Conservation (phyloP, 2,888 invertebrate species). For the Ophraella communa region DNA sequence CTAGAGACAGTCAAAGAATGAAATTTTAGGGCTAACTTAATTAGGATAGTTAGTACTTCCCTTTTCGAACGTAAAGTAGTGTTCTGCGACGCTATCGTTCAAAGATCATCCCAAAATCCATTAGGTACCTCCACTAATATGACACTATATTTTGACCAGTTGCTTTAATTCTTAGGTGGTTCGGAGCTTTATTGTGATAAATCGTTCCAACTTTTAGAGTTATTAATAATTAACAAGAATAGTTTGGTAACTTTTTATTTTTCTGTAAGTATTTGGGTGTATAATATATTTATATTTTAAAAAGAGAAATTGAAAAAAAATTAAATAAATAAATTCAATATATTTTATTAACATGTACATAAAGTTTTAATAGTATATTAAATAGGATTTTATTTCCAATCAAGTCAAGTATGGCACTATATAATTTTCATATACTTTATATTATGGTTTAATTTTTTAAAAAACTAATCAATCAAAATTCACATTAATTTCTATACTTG, state of each 20-base stretch:
- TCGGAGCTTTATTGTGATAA: background rate
- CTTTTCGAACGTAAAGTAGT: too few relatives aligned
- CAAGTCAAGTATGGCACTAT: slow-evolving; percentile 10
- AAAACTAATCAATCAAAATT: background rate
- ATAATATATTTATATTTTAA: slow-evolving; percentile 5
- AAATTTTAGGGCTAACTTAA: too few relatives aligned
- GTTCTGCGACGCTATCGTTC: too few relatives aligned
- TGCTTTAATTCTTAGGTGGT: too few relatives aligned
- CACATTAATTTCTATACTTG: background rate
- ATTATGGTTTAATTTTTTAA: background rate
- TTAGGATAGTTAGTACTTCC: too few relatives aligned
- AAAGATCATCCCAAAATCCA: too few relatives aligned
- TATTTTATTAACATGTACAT: slow-evolving; percentile 19
- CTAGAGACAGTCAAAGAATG: too few relatives aligned
- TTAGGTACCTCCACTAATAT: too few relatives aligned
- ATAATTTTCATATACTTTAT: too few relatives aligned
- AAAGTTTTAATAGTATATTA: slow-evolving; percentile 14
- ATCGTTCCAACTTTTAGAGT: background rate
- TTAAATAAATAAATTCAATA: background rate
- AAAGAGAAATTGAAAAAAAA: background rate
- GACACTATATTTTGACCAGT: too few relatives aligned
- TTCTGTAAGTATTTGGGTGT: slow-evolving; percentile 1
- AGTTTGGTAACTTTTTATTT: slow-evolving; percentile 10
- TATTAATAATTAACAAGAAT: too few relatives aligned
- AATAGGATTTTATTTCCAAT: background rate